Evolutionary conservation across 2,113 vertebrate species (phyloP).

Genomic region (Hucho hucho): DNA sequence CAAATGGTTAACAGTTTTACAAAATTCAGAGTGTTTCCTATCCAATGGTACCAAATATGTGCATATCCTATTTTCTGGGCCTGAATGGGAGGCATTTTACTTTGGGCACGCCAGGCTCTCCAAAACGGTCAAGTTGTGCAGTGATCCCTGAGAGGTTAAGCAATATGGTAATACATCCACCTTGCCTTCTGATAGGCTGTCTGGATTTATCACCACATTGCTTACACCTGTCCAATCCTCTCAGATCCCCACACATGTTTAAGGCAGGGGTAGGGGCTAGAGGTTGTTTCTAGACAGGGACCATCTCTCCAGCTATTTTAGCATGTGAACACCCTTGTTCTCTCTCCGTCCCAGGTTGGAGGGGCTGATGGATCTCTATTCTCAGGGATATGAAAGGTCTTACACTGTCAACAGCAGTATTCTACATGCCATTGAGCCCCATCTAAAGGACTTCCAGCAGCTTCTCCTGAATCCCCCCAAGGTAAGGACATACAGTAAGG

Average conservation of each 20-base stretch:
- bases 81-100: too few species aligned
- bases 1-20: too few species aligned
- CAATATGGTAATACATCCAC: too few species aligned
- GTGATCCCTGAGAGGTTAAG: too few species aligned
- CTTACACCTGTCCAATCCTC: not conserved
- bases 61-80: too few species aligned
- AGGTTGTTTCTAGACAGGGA: too few species aligned
- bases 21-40: too few species aligned
- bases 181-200: not conserved
- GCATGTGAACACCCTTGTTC: not conserved
- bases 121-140: too few species aligned
- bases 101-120: too few species aligned
- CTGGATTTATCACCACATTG: not conserved
- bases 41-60: too few species aligned
- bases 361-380: conserved; percentile 91
- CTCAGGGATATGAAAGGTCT: conserved; percentile 93
- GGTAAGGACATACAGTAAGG: conserved; percentile 66
- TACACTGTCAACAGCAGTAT: conserved; percentile 88
- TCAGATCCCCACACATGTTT: not conserved
- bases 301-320: not conserved
- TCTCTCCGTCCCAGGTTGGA: conserved; percentile 80
- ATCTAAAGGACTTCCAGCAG: conserved; percentile 95
- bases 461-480: conserved; percentile 91
- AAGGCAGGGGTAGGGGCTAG: too few species aligned
- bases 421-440: conserved; percentile 86